Base-by-base conservation (phyloP, 2,113 vertebrate genomes). In the Eptesicus fuscus region DNA sequence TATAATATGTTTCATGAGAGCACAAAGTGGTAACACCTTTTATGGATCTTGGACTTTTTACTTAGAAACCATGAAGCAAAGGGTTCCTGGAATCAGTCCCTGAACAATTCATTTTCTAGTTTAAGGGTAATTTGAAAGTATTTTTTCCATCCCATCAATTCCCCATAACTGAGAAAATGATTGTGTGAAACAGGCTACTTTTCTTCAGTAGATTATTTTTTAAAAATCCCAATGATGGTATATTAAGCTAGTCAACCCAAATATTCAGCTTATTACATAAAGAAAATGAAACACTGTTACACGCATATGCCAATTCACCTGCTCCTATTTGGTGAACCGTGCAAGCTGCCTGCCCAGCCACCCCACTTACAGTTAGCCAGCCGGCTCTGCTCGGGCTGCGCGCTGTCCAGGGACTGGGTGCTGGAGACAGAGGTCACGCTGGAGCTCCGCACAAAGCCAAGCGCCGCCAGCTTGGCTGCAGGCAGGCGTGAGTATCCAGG, bases 351-450 rank as follows among this genome's bases (percentile, higher is more conserved):
- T 1, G 6, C 16, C 40, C 4, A 0, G 0, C 0, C 0, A 3
- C 42, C 65, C 42, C 47, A 99, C 99, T 99, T 98, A 99, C 99
- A 96, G 88, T 98, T 99, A n/a, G 90, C 82, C 10, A 98, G 91
- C 67, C 97, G 98, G 97, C 97, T 98, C 93, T 98, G 98, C 95
- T 99, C 99, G 0, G 98, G 98, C 85, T 99, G 98, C n/a, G 95
- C 11, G 18, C 99, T 99, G 95, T 99, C 99, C 0, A 86, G 98
- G 0, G 99, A 99, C 95, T 99, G 99, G 97, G 98, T 99, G 98
- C 99, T 99, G 98, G 99, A 99, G 74, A 99, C 98, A 0, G 99
- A 99, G 22, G 99, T 99, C 92, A 99, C 98, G 0, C 99, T 99
- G 91, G 99, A 99, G 94, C 98, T 99, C 61, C 99, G 98, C 86